Conservation (phyloP, 1,140 invertebrate species). For the Procambarus clarkii region DNA sequence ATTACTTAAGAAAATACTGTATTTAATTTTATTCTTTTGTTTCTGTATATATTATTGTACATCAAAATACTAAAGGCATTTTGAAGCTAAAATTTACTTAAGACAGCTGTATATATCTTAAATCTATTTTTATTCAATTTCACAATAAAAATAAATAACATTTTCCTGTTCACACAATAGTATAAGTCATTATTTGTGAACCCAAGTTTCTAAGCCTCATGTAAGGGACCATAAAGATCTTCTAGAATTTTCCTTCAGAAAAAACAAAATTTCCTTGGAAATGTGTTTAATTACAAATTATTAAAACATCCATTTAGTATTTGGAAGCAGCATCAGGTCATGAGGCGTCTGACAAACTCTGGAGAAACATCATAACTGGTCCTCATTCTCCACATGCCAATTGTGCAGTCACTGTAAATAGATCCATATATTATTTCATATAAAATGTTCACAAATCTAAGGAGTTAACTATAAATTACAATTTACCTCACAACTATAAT, state of each 20-base stretch:
- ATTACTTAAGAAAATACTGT: too few species aligned
- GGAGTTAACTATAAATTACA: not conserved
- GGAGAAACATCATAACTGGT: conserved; percentile 74
- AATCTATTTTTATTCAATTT: too few species aligned
- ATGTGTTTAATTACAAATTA: not conserved
- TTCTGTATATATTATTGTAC: too few species aligned
- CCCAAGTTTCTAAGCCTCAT: too few species aligned
- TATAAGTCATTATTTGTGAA: not conserved
- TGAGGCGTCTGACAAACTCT: conserved; percentile 73
- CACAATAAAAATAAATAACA: too few species aligned
- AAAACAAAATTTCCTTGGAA: not conserved
- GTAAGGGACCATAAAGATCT: too few species aligned
- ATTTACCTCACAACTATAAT: too few species aligned
- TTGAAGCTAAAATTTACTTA: too few species aligned
- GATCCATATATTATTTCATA: not conserved
- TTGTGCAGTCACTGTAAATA: conserved; percentile 73
- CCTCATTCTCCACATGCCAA: conserved; percentile 74
- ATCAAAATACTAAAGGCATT: too few species aligned
- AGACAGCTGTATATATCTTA: too few species aligned
- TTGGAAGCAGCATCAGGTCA: conserved; percentile 36
- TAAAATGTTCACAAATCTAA: not conserved
- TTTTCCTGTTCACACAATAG: too few species aligned
- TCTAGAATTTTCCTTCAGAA: not conserved
- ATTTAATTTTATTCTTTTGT: too few species aligned
- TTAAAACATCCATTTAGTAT: not conserved